Evolutionary conservation across 2,797 vertebrate genomes (phyloP).

Genomic region (Pristis pectinata): DNA sequence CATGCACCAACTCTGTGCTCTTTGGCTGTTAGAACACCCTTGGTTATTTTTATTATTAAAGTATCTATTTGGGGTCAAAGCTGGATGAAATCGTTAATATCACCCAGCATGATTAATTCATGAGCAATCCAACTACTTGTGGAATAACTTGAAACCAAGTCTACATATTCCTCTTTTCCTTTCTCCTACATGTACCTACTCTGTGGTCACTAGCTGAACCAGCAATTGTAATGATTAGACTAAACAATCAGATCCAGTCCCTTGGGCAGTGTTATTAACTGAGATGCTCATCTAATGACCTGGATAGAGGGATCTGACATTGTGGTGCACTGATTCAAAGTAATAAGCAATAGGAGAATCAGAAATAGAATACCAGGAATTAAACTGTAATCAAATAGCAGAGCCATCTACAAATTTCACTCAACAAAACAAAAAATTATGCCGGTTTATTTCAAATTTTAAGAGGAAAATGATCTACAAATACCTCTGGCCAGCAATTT

Average conservation of each 20-base stretch:
- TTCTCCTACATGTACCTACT: background rate
- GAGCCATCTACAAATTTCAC: background rate
- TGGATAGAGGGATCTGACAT: background rate
- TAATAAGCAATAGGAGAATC: background rate
- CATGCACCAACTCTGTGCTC: background rate
- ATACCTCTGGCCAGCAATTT: background rate
- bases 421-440: background rate
- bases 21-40: background rate
- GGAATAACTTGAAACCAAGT: background rate
- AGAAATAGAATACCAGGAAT: background rate
- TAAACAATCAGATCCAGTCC: background rate
- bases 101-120: too few relatives aligned
- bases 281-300: background rate
- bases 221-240: background rate
- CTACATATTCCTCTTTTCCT: background rate
- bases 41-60: too few relatives aligned
- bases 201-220: background rate
- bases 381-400: background rate
- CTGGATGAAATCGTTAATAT: too few relatives aligned
- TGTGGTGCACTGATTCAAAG: too few relatives aligned
- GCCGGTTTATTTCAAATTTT: background rate
- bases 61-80: too few relatives aligned
- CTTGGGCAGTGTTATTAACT: background rate
- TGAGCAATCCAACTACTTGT: too few relatives aligned
- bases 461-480: slow-evolving; percentile 9